These are phyloP conservation scores for Mormyrus lacerda DNA, from an alignment of 2,113 vertebrate genomes.

Conservation along the genomic window DNA sequence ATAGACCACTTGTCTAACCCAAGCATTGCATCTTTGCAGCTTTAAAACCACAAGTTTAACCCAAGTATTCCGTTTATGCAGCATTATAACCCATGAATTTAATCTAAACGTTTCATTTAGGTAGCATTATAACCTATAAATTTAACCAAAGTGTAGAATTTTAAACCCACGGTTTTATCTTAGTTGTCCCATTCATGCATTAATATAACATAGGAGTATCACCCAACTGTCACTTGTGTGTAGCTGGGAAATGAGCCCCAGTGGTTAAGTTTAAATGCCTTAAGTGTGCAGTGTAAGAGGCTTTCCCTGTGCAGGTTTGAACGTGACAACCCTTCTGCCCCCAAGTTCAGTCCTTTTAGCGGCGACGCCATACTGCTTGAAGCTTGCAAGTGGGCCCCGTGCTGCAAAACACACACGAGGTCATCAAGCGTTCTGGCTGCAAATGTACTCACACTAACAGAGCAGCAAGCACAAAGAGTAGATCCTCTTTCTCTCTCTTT, in stretches of 20 bases:
- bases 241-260: background rate
- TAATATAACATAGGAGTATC: background rate
- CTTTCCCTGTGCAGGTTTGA: background rate
- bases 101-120: background rate
- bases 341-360: background rate
- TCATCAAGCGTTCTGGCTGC: background rate
- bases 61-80: background rate
- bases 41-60: background rate
- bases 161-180: background rate
- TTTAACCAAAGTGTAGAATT: background rate
- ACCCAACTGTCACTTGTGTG: background rate
- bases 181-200: background rate
- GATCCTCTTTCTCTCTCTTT: background rate
- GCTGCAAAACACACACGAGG: conserved; percentile 18
- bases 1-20: background rate
- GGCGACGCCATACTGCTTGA: background rate
- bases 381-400: background rate
- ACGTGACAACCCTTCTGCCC: background rate
- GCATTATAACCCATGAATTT: background rate
- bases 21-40: background rate
- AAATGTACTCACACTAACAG: conserved; percentile 36
- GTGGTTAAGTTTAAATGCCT: background rate
- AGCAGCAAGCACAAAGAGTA: conserved; percentile 6
- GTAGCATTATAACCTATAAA: background rate
- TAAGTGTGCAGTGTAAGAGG: background rate